Conservation (phyloP, 2,888 invertebrate genomes). For the Lithophane leautieri region DNA sequence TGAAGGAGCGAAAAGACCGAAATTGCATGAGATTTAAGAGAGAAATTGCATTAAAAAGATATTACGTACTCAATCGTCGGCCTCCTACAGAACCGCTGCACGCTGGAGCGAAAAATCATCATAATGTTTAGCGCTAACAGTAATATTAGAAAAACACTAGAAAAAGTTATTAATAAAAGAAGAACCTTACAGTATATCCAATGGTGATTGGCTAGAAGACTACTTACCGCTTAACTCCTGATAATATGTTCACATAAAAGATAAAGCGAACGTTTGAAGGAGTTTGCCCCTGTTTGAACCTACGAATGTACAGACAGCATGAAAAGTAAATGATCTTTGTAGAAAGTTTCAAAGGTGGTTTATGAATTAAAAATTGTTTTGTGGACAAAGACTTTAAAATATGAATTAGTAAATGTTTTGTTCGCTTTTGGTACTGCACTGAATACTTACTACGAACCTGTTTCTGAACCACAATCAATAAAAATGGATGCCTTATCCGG, state of each 20-base stretch:
- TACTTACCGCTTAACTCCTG: constrained; percentile 9
- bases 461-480: constrained; percentile 7
- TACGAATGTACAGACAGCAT: constrained; percentile 26
- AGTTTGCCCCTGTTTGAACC: constrained; percentile 37
- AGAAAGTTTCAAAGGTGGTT: neutral
- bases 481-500: neutral
- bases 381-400: neutral
- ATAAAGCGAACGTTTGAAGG: constrained; percentile 33
- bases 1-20: neutral
- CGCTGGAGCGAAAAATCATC: neutral
- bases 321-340: constrained; percentile 20
- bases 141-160: neutral
- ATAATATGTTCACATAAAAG: constrained; percentile 44
- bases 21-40: neutral
- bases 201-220: constrained; percentile 43
- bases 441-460: neutral
- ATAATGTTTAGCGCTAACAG: neutral
- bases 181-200: constrained; percentile 17
- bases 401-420: neutral
- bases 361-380: constrained; percentile 19
- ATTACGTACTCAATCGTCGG: too few species aligned
- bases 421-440: neutral
- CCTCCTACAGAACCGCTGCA: neutral
- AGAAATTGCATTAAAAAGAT: neutral
- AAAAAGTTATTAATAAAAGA: constrained; percentile 12